Evolutionary conservation across 2,888 invertebrate species (phyloP), one percentile per base, ranked within the genome.

Genomic region (Pinctada fucata): DNA sequence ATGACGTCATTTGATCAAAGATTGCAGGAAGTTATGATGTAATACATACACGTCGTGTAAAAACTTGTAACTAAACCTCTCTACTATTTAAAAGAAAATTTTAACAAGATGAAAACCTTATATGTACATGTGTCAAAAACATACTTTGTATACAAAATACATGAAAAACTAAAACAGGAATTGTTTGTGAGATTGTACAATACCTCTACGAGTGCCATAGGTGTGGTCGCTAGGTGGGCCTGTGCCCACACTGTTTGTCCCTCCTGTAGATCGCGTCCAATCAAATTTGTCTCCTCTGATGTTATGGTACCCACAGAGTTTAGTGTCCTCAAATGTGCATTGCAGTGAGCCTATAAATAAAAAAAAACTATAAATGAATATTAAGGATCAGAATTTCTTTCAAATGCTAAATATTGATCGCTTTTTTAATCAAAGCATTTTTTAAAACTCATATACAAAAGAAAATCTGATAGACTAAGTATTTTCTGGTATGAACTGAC

Each of bases 201-300:
- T 76, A 90, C 91, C 91, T 79, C 80, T 76, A 4, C 71, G 49
- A 3, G 90, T 90, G 65, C 90, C 89, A 67, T 90, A 90, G 5
- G 91, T 91, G 80, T 91, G 91, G 76, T 91, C 91, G 81, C 79
- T 86, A 1, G 76, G 66, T 0, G 90, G 90, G 1, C 90, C 90
- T 13, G 90, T 89, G n/a, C 78, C 79, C 3, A 45, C 3, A 67
- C 86, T 83, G 4, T 51, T 3, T 47, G 90, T 88, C 3, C 71
- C n/a, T 5, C 88, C 88, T 31, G 72, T 72, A 3, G 81, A 71
- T 72, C 85, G 78, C 47, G 79, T 84, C 91, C 91, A 91, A 74
- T 88, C 87, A 86, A 88, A 89, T 3, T 79, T 72, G 75, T 86
- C 88, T 48, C 65, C 74, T 45, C 80, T 82, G 6, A 79, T 73